Evolutionary conservation across 1,140 invertebrate species (phyloP).

Genomic region (Atta colombica): DNA sequence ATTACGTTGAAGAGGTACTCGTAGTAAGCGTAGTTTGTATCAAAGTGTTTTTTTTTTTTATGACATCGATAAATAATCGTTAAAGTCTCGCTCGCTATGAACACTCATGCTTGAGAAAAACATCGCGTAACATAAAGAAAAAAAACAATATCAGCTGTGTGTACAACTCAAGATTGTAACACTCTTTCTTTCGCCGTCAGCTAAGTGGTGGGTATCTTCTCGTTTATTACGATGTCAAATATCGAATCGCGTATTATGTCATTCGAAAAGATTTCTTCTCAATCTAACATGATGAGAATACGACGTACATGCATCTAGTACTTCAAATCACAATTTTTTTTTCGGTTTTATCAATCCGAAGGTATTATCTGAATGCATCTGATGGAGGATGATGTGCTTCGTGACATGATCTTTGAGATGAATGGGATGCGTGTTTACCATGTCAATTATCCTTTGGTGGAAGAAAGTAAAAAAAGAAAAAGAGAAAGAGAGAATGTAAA

Average conservation of each 20-base stretch:
- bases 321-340: not conserved
- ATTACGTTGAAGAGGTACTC: not conserved
- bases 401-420: constrained; percentile 33
- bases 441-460: constrained; percentile 17
- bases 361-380: not conserved
- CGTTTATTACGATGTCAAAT: not conserved
- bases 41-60: constrained; percentile 13
- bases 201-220: not conserved
- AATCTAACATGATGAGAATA: constrained; percentile 31
- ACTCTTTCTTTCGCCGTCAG: constrained; percentile 29
- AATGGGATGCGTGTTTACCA: constrained; percentile 35
- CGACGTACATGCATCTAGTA: constrained; percentile 41
- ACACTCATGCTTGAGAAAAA: constrained; percentile 9
- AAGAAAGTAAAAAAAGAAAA: not conserved
- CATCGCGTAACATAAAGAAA: not conserved
- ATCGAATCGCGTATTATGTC: not conserved
- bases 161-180: not conserved
- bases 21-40: not conserved
- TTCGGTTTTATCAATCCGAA: not conserved
- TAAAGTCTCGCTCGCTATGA: not conserved
- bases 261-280: not conserved
- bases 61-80: constrained; percentile 8
- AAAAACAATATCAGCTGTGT: constrained; percentile 21
- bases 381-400: constrained; percentile 39
- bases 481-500: constrained; percentile 7